Base-by-base conservation (phyloP, 2,113 vertebrate genomes). In the Marcusenius ussheri region DNA sequence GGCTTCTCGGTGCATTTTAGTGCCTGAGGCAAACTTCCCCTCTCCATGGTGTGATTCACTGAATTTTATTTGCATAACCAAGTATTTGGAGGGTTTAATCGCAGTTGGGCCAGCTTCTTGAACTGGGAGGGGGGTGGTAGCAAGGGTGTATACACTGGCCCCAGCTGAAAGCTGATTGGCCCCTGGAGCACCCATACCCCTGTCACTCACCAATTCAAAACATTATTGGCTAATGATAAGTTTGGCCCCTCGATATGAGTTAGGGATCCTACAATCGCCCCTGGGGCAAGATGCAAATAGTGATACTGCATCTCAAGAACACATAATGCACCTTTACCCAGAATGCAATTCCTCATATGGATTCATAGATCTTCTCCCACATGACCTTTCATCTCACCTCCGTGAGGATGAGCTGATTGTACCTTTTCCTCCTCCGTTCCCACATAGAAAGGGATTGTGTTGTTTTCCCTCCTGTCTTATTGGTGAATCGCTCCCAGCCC, bases 341-440 rank as follows among this genome's bases (percentile, higher is more conserved):
- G 74, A 80, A 80, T 80, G 74, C 74, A 80, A 8, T 80, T 42
- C 35, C 31, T 39, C 13, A 80, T 31, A 13, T 35, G 35, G 13
- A 91, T 91, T 88, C 91, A 90, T 90, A 86, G 45, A 70, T 53
- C 51, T 86, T 89, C 70, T 90, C 15, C 91, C 86, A 93, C 93
- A 89, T 62, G 70, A 77, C 74, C 90, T 85, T 85, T 45, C 58
- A 87, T 31, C 49, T 35, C 24, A 87, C 46, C 84, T 51, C 49
- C 50, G 24, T 27, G 24, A 11, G 66, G 7, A 70, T 31, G 66
- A 70, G 66, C 66, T 70, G 66, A 27, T 70, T 27, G 66, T 5
- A 70, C n/a, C 27, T 24, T 24, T 3, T 27, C 70, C 70, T 77
- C 4, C 70, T 39, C 31, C 1, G 13, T 77, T 77, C 35, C 31